A percentile compares a stretch with the other conserved stretches of the same genome.
These are phyloP conservation scores for Ypsolopha scabrella DNA, from an alignment of 2,888 invertebrate species.

Conservation along the genomic window DNA sequence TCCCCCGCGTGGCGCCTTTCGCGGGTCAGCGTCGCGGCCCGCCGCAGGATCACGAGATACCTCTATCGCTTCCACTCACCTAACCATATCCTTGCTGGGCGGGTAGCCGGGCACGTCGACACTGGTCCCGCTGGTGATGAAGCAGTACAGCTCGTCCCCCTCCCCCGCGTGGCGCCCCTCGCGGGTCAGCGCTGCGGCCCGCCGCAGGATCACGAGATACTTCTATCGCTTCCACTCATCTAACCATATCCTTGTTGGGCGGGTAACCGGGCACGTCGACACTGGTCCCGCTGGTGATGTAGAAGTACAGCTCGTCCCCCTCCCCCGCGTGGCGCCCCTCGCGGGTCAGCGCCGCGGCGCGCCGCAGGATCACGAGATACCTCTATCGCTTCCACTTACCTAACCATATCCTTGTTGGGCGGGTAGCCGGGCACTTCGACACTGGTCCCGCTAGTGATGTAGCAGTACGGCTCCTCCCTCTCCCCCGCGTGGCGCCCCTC, in stretches of 20 bases:
- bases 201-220: conserved; percentile 87
- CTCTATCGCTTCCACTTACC: conserved; percentile 62
- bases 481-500: conserved; percentile 25
- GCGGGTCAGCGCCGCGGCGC: conserved; percentile 37
- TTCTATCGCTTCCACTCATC: no score
- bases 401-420: conserved; percentile 75
- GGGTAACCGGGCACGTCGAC: conserved; percentile 78
- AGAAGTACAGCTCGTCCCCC: conserved; percentile 40
- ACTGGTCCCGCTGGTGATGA: conserved; percentile 75
- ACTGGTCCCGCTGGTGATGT: conserved; percentile 75
- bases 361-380: conserved; percentile 73
- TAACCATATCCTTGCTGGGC: conserved; percentile 75
- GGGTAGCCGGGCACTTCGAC: conserved; percentile 78
- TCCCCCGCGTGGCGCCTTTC: conserved; percentile 23
- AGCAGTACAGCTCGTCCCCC: conserved; percentile 38
- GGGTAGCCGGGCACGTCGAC: conserved; percentile 78
- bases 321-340: conserved; percentile 25
- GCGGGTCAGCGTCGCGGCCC: conserved; percentile 37
- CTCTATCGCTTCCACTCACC: no score
- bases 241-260: conserved; percentile 75
- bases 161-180: conserved; percentile 23
- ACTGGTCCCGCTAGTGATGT: conserved; percentile 75
- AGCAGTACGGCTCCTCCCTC: conserved; percentile 41
- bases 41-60: conserved; percentile 87
- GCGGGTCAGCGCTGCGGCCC: conserved; percentile 37